A percentile compares a stretch with the other conserved stretches of the same genome.
Evolutionary conservation across 2,797 vertebrate species (phyloP).

Genomic region (Arnoldichthys spilopterus): DNA sequence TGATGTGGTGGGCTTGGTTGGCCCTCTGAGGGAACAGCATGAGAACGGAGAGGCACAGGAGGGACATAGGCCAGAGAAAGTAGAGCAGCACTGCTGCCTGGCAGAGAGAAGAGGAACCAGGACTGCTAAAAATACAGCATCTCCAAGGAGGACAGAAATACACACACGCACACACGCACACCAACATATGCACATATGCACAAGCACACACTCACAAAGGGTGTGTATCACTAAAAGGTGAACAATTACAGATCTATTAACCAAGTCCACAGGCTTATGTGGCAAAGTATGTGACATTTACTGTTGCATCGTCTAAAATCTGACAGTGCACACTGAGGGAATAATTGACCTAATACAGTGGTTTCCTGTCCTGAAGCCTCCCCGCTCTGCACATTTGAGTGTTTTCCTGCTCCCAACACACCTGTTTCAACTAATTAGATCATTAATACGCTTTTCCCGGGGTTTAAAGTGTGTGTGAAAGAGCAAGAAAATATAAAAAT

Average conservation of each 20-base stretch:
- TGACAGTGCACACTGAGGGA: too few species aligned
- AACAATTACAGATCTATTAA: slow-evolving; percentile 21
- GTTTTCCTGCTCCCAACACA: too few species aligned
- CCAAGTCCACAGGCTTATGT: background rate
- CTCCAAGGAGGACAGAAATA: slow-evolving; percentile 83
- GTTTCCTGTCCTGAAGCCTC: too few species aligned
- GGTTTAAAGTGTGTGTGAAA: too few species aligned
- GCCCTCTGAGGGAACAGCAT: slow-evolving; percentile 29
- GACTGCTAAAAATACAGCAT: slow-evolving; percentile 83
- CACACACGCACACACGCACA: slow-evolving; percentile 63
- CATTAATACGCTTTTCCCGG: too few species aligned
- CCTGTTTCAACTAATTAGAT: too few species aligned
- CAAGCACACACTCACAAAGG: slow-evolving; percentile 56
- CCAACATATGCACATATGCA: slow-evolving; percentile 54
- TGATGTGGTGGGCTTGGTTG: background rate
- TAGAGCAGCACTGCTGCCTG: slow-evolving; percentile 78
- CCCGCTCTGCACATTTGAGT: too few species aligned
- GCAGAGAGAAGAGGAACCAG: slow-evolving; percentile 74
- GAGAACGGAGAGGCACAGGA: slow-evolving; percentile 36
- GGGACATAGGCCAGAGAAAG: slow-evolving; percentile 74
- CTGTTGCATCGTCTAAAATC: too few species aligned
- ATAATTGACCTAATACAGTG: too few species aligned
- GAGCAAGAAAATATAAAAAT: too few species aligned
- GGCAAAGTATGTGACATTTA: background rate
- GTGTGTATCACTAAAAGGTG: slow-evolving; percentile 23